Evolutionary conservation across 2,113 vertebrate genomes (phyloP).

Genomic region (Channa maculata): DNA sequence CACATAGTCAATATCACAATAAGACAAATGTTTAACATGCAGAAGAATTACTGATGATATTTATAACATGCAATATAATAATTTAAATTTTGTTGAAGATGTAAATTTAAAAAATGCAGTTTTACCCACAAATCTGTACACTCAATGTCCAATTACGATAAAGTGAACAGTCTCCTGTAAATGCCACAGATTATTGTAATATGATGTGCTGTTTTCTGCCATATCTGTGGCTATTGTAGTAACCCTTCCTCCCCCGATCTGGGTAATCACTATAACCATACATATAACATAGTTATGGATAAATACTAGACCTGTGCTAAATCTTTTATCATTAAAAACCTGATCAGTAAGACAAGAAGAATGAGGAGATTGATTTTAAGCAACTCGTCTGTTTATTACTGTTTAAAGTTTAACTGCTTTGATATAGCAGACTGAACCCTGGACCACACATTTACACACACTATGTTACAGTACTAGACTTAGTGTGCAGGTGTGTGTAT

Average conservation of each 20-base stretch:
- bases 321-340: not conserved
- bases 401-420: constrained; percentile 71
- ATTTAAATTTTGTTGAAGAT: too few relatives aligned
- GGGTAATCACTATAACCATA: not conserved
- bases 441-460: constrained; percentile 47
- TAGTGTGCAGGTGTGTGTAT: not conserved
- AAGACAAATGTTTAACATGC: too few relatives aligned
- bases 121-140: too few relatives aligned
- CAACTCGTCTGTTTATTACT: constrained; percentile 38
- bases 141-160: too few relatives aligned
- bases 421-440: constrained; percentile 62
- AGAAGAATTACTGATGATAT: too few relatives aligned
- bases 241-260: too few relatives aligned
- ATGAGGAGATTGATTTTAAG: not conserved
- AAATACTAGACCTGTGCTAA: too few relatives aligned
- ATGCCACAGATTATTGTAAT: not conserved
- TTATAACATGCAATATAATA: too few relatives aligned
- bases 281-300: too few relatives aligned
- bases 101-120: too few relatives aligned
- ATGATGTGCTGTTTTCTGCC: not conserved
- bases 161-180: too few relatives aligned
- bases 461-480: not conserved
- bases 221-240: not conserved
- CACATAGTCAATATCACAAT: too few relatives aligned
- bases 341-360: constrained; percentile 12